Evolutionary conservation across 2,113 vertebrate genomes (phyloP).

Genomic region (Gambusia affinis): DNA sequence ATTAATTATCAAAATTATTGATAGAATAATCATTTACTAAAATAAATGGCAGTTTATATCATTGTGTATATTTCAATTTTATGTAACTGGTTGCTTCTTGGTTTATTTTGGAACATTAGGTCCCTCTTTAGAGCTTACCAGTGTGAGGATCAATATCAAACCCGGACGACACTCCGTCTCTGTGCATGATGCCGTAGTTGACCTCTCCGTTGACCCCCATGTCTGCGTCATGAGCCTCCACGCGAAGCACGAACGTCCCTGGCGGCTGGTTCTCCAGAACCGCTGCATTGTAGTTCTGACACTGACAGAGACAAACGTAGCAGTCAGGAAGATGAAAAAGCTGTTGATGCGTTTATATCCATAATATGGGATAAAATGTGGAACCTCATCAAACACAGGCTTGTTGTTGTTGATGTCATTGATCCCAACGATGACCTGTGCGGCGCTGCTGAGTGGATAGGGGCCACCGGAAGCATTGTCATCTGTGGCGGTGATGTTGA

Average conservation of each 20-base stretch:
- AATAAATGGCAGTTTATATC: too few relatives aligned
- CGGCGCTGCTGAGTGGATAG: slow-evolving; percentile 84
- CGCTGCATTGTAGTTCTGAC: slow-evolving; percentile 84
- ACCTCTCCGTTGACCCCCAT: slow-evolving; percentile 87
- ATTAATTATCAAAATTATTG: too few relatives aligned
- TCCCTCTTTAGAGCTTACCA: slow-evolving; percentile 67
- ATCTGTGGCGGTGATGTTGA: slow-evolving; percentile 88
- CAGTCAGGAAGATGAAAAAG: not conserved
- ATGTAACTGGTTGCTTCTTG: not conserved
- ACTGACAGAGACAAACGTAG: slow-evolving; percentile 70
- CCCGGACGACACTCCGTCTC: slow-evolving; percentile 81
- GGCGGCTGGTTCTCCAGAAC: slow-evolving; percentile 89
- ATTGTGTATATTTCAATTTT: not conserved
- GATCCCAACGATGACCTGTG: slow-evolving; percentile 88
- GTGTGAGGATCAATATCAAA: slow-evolving; percentile 86
- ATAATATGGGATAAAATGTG: not conserved
- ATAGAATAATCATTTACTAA: too few relatives aligned
- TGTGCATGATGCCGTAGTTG: slow-evolving; percentile 88
- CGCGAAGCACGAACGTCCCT: slow-evolving; percentile 81
- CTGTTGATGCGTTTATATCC: not conserved
- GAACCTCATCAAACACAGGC: slow-evolving; percentile 87
- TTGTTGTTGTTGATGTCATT: slow-evolving; percentile 92
- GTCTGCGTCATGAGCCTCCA: slow-evolving; percentile 86
- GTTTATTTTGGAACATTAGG: not conserved
- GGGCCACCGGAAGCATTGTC: slow-evolving; percentile 87